A percentile compares a stretch with the other conserved stretches of the same genome.
Conservation (phyloP, 2,888 invertebrate genomes). For the Criorhina ranunculi region DNA sequence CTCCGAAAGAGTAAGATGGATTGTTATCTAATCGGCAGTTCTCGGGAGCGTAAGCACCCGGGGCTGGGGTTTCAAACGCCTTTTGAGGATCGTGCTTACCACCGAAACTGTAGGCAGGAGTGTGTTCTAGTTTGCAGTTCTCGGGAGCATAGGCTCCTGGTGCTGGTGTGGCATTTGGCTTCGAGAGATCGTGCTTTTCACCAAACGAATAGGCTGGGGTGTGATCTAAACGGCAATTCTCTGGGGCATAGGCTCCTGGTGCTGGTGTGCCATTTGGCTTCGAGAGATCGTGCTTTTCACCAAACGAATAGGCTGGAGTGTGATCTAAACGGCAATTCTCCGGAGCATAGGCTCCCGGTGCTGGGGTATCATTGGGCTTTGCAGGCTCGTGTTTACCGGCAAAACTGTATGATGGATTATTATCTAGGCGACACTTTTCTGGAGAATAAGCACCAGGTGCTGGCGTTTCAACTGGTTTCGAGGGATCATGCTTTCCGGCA, state of each 20-base stretch:
- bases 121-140: conserved; percentile 84
- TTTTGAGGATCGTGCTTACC: conserved; percentile 84
- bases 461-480: conserved; percentile 86
- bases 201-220: conserved; percentile 85
- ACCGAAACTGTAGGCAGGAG: conserved; percentile 86
- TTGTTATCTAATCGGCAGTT: conserved; percentile 81
- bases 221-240: conserved; percentile 62
- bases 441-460: conserved; percentile 88
- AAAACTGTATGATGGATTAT: conserved; percentile 86
- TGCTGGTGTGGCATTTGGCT: conserved; percentile 83
- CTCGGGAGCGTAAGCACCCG: conserved; percentile 86
- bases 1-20: conserved; percentile 85
- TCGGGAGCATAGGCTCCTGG: conserved; percentile 86
- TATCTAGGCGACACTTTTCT: conserved; percentile 85
- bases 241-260: conserved; percentile 83
- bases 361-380: conserved; percentile 86
- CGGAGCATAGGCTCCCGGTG: conserved; percentile 87
- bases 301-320: conserved; percentile 84
- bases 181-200: conserved; percentile 85
- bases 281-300: conserved; percentile 85
- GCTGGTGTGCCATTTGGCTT: conserved; percentile 85
- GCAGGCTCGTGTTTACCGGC: conserved; percentile 84
- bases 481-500: conserved; percentile 86
- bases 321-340: conserved; percentile 85
- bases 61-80: conserved; percentile 86